Percentiles rank a stretch among this genome's conserved stretches.
Evolutionary conservation across 2,113 vertebrate genomes (phyloP).

Genomic region (Rissa tridactyla): DNA sequence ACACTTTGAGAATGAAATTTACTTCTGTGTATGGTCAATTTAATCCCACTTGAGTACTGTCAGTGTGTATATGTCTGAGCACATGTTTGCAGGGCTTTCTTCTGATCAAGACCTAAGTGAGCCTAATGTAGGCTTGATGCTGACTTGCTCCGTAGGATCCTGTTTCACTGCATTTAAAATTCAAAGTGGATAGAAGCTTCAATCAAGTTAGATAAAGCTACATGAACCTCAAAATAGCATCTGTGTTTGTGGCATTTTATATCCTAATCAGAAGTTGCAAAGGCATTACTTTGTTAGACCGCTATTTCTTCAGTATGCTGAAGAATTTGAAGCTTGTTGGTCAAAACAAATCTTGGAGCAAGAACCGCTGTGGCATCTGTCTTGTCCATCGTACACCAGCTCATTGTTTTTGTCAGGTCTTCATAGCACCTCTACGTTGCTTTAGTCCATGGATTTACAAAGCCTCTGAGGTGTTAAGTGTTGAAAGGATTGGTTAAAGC

Average conservation of each 20-base stretch:
- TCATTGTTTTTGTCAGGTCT: neutral
- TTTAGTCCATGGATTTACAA: neutral
- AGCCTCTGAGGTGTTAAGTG: neutral
- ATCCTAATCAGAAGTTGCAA: neutral
- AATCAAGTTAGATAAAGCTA: neutral
- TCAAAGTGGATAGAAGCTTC: neutral
- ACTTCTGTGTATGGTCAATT: neutral
- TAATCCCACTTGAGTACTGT: neutral
- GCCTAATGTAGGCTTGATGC: neutral
- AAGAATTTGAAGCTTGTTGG: neutral
- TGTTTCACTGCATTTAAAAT: neutral
- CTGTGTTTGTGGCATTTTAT: neutral
- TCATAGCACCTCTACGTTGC: neutral
- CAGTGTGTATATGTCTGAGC: neutral
- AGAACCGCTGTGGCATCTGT: neutral
- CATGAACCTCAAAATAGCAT: neutral
- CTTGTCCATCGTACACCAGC: neutral
- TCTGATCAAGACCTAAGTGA: neutral
- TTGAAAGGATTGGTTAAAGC: neutral
- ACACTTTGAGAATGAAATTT: neutral
- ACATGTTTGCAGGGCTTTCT: neutral
- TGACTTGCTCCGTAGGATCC: fast-evolving
- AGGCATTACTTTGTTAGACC: neutral
- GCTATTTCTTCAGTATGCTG: neutral
- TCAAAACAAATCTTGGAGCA: neutral